Percentiles rank a stretch among this genome's conserved stretches.
Conservation (phyloP, 1,140 invertebrate species). For the Ceratina japonica region DNA sequence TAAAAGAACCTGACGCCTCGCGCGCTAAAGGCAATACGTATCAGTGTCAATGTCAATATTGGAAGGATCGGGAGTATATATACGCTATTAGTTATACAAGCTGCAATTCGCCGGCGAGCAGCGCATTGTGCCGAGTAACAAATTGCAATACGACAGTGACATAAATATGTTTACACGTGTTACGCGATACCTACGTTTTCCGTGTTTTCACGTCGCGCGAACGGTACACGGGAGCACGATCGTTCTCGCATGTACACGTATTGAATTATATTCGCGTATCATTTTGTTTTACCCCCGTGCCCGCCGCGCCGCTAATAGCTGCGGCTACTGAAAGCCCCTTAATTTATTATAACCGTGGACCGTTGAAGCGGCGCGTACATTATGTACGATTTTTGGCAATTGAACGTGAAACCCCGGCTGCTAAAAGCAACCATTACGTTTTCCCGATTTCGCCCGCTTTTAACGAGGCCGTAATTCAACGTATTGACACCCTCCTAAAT, state of each 20-base stretch:
- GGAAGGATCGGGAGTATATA: no score
- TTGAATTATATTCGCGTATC: constrained; percentile 41
- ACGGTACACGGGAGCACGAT: constrained; percentile 3
- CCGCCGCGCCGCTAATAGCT: constrained; percentile 37
- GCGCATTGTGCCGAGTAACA: neutral
- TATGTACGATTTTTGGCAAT: constrained; percentile 48
- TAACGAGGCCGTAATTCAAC: constrained; percentile 36
- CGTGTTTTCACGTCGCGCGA: neutral
- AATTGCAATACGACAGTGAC: neutral
- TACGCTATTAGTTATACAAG: neutral
- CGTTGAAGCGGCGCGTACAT: constrained; percentile 31
- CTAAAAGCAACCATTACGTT: constrained; percentile 44
- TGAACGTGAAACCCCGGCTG: constrained; percentile 10
- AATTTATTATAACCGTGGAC: constrained; percentile 39
- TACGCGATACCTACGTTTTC: constrained; percentile 20
- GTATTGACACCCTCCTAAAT: constrained; percentile 5
- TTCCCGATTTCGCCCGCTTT: constrained; percentile 32
- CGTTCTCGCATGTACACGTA: constrained; percentile 17
- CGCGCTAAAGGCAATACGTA: no score
- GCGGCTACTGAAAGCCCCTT: constrained; percentile 44
- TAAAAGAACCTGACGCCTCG: no score
- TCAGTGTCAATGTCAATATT: no score
- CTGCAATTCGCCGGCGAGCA: constrained; percentile 2
- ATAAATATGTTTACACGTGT: constrained; percentile 6
- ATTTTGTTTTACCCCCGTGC: constrained; percentile 31